Percentiles rank a stretch among this genome's conserved stretches.
Evolutionary conservation across 1,140 invertebrate genomes (phyloP).

Genomic region (Tetragonula clypearis): DNA sequence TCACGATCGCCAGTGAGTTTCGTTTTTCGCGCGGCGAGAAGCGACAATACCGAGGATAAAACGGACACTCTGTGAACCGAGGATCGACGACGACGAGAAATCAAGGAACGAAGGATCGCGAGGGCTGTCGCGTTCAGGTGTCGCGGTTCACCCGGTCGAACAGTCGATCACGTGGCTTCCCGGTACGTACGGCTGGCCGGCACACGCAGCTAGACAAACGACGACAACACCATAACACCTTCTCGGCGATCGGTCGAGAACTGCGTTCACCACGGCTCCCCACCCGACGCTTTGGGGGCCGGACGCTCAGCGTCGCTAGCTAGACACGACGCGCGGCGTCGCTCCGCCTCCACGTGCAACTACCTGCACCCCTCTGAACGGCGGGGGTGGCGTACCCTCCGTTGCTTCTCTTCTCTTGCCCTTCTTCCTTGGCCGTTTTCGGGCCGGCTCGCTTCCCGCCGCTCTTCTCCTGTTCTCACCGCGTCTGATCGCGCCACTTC

Average conservation of each 20-base stretch:
- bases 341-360: slow-evolving; percentile 76
- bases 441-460: not conserved
- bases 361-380: slow-evolving; percentile 32
- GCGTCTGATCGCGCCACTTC: slow-evolving; percentile 36
- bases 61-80: not conserved
- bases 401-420: not conserved
- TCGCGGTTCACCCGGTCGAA: not conserved
- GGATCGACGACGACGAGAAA: not conserved
- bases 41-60: not conserved
- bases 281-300: slow-evolving; percentile 69
- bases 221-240: slow-evolving; percentile 53
- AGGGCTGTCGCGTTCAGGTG: not conserved
- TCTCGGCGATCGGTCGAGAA: slow-evolving; percentile 74
- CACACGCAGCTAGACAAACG: slow-evolving; percentile 12
- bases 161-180: slow-evolving; percentile 52
- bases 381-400: slow-evolving; percentile 13
- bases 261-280: slow-evolving; percentile 72
- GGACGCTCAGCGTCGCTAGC: slow-evolving; percentile 67
- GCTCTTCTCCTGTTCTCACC: slow-evolving; percentile 13
- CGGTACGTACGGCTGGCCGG: slow-evolving; percentile 15
- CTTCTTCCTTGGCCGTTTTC: slow-evolving; percentile 25
- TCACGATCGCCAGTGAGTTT: not conserved
- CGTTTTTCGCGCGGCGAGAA: too few species aligned
- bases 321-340: slow-evolving; percentile 73
- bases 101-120: not conserved